These are phyloP conservation scores for Nasua narica DNA, from an alignment of 2,797 vertebrate genomes.

Conservation along the genomic window DNA sequence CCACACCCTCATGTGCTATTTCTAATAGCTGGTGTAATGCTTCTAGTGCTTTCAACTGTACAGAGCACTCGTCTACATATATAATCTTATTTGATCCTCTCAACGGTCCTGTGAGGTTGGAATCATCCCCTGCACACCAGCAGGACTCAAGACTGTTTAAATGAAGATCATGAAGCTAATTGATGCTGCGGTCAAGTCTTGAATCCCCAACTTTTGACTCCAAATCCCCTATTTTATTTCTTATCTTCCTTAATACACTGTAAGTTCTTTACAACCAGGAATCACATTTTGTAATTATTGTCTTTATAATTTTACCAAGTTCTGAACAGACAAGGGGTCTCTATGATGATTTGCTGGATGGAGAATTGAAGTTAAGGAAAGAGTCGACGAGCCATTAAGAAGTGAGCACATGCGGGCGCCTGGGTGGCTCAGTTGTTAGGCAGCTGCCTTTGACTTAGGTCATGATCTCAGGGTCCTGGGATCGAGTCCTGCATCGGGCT, in stretches of 20 bases:
- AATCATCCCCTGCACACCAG: neutral
- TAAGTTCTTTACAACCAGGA: conserved; percentile 13
- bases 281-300: neutral
- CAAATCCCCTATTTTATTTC: neutral
- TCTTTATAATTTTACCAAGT: neutral
- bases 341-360: conserved; percentile 6
- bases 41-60: neutral
- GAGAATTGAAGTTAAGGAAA: neutral
- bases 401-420: neutral
- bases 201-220: neutral
- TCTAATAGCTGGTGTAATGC: neutral
- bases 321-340: neutral
- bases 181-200: neutral
- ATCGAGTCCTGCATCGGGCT: no score
- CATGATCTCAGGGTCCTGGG: no score
- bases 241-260: neutral
- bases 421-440: no score
- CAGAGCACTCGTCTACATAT: neutral
- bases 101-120: neutral
- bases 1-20: neutral
- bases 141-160: neutral
- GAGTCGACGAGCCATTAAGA: conserved; percentile 24
- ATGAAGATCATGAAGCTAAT: neutral
- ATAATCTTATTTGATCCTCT: neutral
- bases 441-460: no score